Conservation (phyloP, 1,140 invertebrate genomes). For the Calliopsis andreniformis region DNA sequence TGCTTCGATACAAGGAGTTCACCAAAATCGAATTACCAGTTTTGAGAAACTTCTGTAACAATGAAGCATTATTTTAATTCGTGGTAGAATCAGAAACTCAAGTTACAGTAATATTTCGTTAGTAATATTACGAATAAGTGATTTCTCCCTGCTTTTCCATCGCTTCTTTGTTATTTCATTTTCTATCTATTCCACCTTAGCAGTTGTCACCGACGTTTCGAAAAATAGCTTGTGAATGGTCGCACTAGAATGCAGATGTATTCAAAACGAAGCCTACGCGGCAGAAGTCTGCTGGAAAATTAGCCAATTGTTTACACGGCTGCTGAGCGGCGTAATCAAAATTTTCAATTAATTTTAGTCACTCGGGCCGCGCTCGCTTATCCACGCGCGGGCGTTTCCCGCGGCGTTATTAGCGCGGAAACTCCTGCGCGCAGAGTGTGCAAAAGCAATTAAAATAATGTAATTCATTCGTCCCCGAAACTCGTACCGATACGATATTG, state of each 20-base stretch:
- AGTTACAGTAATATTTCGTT: background rate
- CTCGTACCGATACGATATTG: constrained; percentile 15
- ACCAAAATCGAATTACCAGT: too few relatives aligned
- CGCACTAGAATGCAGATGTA: background rate
- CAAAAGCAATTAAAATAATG: constrained; percentile 52
- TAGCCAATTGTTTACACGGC: constrained; percentile 34
- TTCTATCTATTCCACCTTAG: background rate
- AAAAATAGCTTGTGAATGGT: too few relatives aligned
- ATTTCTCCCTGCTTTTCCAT: background rate
- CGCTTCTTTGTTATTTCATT: background rate
- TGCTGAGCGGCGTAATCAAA: constrained; percentile 17
- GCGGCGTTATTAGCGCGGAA: constrained; percentile 19
- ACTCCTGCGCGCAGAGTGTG: background rate
- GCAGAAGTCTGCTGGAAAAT: background rate
- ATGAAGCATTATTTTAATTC: too few relatives aligned
- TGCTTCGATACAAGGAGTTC: too few relatives aligned
- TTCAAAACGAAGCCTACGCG: background rate
- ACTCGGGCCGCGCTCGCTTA: background rate
- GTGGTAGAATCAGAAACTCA: too few relatives aligned
- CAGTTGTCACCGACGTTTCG: background rate
- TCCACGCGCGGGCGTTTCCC: constrained; percentile 26
- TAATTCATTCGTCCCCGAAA: constrained; percentile 41
- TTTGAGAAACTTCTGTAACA: too few relatives aligned
- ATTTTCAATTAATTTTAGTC: constrained; percentile 44
- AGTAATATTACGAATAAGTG: background rate